These are phyloP conservation scores for Heliconius congener DNA, from an alignment of 1,140 invertebrate species.

Conservation along the genomic window DNA sequence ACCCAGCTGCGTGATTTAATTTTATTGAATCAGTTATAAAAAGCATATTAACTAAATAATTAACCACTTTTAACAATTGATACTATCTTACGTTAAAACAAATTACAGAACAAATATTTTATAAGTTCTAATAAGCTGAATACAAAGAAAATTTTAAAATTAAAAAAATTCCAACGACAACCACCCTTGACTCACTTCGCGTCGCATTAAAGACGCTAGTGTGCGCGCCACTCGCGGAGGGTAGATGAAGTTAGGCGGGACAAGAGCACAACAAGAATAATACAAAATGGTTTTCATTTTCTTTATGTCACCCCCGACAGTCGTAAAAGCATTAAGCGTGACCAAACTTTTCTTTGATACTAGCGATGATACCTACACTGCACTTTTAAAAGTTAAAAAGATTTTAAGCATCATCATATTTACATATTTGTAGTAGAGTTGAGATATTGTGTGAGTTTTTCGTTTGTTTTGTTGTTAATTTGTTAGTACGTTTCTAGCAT, in stretches of 20 bases:
- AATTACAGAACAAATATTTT: no score
- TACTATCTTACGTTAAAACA: no score
- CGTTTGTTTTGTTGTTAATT: background rate
- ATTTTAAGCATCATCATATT: slow-evolving; percentile 23
- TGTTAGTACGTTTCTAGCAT: background rate
- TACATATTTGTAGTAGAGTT: background rate
- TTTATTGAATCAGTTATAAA: no score
- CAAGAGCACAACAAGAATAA: slow-evolving; percentile 82
- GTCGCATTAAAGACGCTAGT: slow-evolving; percentile 35
- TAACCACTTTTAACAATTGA: no score
- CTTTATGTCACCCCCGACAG: slow-evolving; percentile 91
- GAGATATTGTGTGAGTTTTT: background rate
- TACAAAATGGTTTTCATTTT: slow-evolving; percentile 91
- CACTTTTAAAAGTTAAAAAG: slow-evolving; percentile 38
- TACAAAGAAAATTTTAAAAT: background rate
- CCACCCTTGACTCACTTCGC: background rate
- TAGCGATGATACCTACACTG: slow-evolving; percentile 62
- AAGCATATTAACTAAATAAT: no score
- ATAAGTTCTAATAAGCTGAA: no score
- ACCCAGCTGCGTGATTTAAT: no score
- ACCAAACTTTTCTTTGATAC: slow-evolving; percentile 86
- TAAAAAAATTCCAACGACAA: background rate
- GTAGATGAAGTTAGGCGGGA: slow-evolving; percentile 74
- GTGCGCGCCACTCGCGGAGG: slow-evolving; percentile 53
- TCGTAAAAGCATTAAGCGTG: slow-evolving; percentile 92